phyloP scores from a whole-genome alignment of 2,113 vertebrate species.

The Myocastor coypus region DNA sequence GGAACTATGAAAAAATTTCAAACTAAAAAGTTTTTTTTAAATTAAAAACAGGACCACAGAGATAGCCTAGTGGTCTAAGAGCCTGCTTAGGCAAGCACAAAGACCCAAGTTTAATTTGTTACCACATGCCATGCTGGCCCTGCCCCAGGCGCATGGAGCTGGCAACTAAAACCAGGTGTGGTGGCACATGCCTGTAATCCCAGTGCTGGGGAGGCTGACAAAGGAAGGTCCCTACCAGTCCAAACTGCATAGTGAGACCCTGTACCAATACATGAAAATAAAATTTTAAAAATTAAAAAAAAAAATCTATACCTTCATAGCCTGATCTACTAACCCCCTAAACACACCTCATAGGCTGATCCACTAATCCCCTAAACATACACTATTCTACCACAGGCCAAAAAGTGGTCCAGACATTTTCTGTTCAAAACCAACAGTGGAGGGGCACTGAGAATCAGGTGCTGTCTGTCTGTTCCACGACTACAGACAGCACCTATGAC shows the following conservation, averaged over 20 bases:
- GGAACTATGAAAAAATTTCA: neutral
- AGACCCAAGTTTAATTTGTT: too few species aligned
- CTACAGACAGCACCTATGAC: neutral
- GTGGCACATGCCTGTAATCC: too few species aligned
- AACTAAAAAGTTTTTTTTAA: neutral
- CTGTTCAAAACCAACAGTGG: accelerated
- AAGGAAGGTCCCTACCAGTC: too few species aligned
- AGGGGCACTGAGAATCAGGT: neutral
- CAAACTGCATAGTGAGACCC: too few species aligned
- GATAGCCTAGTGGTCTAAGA: too few species aligned
- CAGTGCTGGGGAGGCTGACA: too few species aligned
- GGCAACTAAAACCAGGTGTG: too few species aligned
- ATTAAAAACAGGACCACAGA: neutral
- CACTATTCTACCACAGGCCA: neutral
- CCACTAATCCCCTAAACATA: neutral
- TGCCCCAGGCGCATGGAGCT: too few species aligned
- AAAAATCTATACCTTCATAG: neutral
- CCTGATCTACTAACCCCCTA: neutral
- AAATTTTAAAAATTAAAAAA: neutral
- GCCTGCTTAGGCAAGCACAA: too few species aligned
- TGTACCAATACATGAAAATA: too few species aligned
- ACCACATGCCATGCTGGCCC: too few species aligned
- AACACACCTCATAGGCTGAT: neutral
- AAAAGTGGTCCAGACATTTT: neutral
- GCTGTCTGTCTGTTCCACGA: neutral